Base-by-base conservation (phyloP, 2,113 vertebrate species). In the Diphyllodes magnificus region DNA sequence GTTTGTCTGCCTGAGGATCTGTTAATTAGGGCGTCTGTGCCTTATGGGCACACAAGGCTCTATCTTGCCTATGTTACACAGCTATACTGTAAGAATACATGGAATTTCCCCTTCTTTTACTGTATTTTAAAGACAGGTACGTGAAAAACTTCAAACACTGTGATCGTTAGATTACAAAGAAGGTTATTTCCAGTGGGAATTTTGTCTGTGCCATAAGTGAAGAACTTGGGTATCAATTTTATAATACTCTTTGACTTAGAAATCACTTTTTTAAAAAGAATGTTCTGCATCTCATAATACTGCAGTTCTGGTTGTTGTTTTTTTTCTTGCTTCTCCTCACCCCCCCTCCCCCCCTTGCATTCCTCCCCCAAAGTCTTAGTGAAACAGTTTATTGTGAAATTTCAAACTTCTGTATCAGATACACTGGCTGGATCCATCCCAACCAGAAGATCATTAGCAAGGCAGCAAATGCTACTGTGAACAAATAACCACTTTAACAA, bases 401-500 rank as follows among this genome's bases (percentile, higher is more conserved):
- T 51, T 88, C 30, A 49, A 28, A 82, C 6, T 85, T 81, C 31
- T 7, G 10, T 68, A 56, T 71, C 13, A 91, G n/a, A 77, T 49
- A 66, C 14, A 69, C 59, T 82, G 65, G 16, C n/a, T 93, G 88
- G 31, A 54, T 90, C 8, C 4, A 9, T 39, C 65, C 79, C 68
- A 96, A 47, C 7, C 2, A 42, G 49, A 75, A 83, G 19, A 83
- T 56, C n/a, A 82, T 88, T 60, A 91, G 37, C 27, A 82, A 94
- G 53, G 30, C 63, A 93, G 35, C 6, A 91, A 96, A 85, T 53
- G 61, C 4, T 91, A 53, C 66, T 83, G 80, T 40, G 65, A 93
- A 87, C 35, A 88, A 91, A 45, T 88, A 91, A 59, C 15, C 23
- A 71, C 18, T 94, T 94, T 53, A 66, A 82, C 68, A 53, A 35